These are phyloP conservation scores for Anthopleura sola DNA, from an alignment of 64 coral and sea anemone genomes.

Conservation along the genomic window DNA sequence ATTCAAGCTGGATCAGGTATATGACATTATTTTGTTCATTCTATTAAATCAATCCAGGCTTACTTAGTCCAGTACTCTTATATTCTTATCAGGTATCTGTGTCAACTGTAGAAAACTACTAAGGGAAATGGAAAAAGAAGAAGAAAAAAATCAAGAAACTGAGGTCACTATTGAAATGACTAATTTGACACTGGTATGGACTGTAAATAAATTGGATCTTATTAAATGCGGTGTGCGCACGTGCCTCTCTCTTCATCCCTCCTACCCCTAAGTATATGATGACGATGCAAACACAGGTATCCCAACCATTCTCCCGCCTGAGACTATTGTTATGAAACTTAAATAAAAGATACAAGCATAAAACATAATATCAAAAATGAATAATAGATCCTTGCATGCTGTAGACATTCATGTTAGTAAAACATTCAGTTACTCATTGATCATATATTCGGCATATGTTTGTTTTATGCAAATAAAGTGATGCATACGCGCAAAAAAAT, in stretches of 20 bases:
- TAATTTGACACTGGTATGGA: not conserved
- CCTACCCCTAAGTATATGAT: not conserved
- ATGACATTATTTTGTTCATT: not conserved
- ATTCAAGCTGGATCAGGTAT: conserved; percentile 52
- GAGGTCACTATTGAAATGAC: not conserved
- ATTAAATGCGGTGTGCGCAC: not conserved
- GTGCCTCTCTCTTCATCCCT: too few relatives aligned
- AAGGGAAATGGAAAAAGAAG: conserved; percentile 4
- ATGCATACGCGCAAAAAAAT: too few relatives aligned
- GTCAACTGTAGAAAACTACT: conserved; percentile 8
- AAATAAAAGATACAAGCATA: too few relatives aligned
- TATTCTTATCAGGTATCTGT: conserved; percentile 7
- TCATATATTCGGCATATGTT: too few relatives aligned
- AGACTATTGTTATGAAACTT: too few relatives aligned
- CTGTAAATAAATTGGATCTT: not conserved
- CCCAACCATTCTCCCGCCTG: not conserved
- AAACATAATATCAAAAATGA: too few relatives aligned
- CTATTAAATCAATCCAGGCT: not conserved
- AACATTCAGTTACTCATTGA: too few relatives aligned
- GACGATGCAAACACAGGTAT: not conserved
- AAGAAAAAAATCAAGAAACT: not conserved
- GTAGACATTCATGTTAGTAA: too few relatives aligned
- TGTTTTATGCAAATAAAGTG: too few relatives aligned
- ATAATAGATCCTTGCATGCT: too few relatives aligned
- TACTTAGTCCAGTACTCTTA: not conserved